Evolutionary conservation across 1,140 invertebrate genomes (phyloP).

Genomic region (Dendroctonus valens): DNA sequence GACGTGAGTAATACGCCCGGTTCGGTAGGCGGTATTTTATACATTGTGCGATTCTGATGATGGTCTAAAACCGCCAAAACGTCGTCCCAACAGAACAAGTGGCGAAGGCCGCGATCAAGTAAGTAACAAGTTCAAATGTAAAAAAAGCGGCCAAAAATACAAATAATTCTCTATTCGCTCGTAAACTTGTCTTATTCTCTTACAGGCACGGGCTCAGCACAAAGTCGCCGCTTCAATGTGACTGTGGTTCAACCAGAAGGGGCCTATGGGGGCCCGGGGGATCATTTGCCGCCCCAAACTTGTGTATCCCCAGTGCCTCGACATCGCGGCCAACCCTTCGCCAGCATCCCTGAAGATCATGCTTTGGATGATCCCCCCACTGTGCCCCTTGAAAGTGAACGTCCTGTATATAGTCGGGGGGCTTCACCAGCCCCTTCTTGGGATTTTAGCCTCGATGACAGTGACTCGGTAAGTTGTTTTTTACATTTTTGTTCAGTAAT

Average conservation of each 20-base stretch:
- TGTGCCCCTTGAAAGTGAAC: slow-evolving; percentile 23
- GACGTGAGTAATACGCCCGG: background rate
- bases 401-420: too few species aligned
- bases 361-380: slow-evolving; percentile 40
- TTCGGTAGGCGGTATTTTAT: background rate
- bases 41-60: slow-evolving; percentile 35
- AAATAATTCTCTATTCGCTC: background rate
- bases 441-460: slow-evolving; percentile 47
- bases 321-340: slow-evolving; percentile 45
- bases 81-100: slow-evolving; percentile 48
- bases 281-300: slow-evolving; percentile 28
- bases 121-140: slow-evolving; percentile 17
- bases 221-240: slow-evolving; percentile 48
- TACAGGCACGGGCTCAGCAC: slow-evolving; percentile 20
- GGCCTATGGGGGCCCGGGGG: slow-evolving; percentile 23
- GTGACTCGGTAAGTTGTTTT: slow-evolving; percentile 43
- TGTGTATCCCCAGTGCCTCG: slow-evolving; percentile 44
- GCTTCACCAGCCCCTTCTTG: slow-evolving; percentile 46
- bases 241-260: slow-evolving; percentile 42
- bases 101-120: slow-evolving; percentile 47
- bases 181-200: background rate
- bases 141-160: background rate
- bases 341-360: slow-evolving; percentile 49
- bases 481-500: too few species aligned
- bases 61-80: slow-evolving; percentile 44